Conservation (phyloP, 1,140 invertebrate species). For the Druon quercuslanigerum region DNA sequence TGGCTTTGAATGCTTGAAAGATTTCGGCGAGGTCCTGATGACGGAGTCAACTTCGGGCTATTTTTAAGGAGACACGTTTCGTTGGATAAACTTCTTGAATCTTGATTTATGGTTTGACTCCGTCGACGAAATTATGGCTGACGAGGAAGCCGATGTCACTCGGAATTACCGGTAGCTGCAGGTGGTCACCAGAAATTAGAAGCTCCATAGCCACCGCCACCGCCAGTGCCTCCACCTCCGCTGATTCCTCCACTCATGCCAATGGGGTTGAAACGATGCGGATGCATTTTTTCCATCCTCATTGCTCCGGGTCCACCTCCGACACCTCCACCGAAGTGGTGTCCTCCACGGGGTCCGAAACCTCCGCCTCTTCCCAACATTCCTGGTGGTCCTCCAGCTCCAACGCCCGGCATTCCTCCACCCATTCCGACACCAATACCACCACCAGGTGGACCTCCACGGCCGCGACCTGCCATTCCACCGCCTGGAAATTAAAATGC, state of each 20-base stretch:
- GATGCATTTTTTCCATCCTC: conserved; percentile 75
- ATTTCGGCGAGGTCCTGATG: no score
- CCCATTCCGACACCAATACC: conserved; percentile 46
- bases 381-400: conserved; percentile 58
- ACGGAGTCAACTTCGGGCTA: conserved; percentile 8
- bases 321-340: conserved; percentile 64
- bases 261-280: conserved; percentile 73
- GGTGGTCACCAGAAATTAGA: conserved; percentile 73
- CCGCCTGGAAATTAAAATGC: conserved; percentile 50
- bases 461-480: conserved; percentile 51
- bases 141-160: conserved; percentile 44
- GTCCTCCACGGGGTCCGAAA: conserved; percentile 59
- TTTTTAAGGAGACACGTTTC: conserved; percentile 30
- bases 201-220: conserved; percentile 68
- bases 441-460: conserved; percentile 50
- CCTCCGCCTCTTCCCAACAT: conserved; percentile 59
- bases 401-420: conserved; percentile 53
- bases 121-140: conserved; percentile 35
- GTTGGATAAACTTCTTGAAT: conserved; percentile 16
- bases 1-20: conserved; percentile 29
- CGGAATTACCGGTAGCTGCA: conserved; percentile 28
- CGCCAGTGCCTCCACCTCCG: conserved; percentile 51
- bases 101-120: neutral
- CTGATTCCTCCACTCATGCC: conserved; percentile 71
- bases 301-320: conserved; percentile 71